Conservation (phyloP, 2,797 vertebrate species). For the Neosalanx taihuensis region DNA sequence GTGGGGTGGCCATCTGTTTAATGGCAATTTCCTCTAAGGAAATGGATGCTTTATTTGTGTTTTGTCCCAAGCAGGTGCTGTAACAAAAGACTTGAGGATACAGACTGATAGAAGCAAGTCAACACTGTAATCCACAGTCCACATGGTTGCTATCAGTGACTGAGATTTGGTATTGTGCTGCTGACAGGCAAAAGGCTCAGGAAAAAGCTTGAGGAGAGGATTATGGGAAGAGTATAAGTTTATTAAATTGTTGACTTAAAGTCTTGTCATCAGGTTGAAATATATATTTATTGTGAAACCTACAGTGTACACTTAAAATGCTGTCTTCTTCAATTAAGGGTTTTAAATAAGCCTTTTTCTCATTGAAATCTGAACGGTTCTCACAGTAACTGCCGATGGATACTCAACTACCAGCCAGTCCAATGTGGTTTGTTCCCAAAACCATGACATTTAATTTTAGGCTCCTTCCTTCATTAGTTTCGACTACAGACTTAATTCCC, state of each 20-base stretch:
- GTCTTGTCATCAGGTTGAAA: too few relatives aligned
- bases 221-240: too few relatives aligned
- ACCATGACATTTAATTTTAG: neutral
- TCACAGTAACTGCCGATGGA: too few relatives aligned
- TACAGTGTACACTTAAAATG: too few relatives aligned
- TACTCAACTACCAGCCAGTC: neutral
- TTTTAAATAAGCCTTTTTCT: too few relatives aligned
- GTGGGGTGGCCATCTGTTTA: slow-evolving; percentile 26
- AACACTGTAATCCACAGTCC: slow-evolving; percentile 17
- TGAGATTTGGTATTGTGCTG: neutral
- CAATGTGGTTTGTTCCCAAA: neutral
- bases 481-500: neutral
- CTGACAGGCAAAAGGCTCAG: too few relatives aligned
- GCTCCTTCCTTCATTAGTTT: neutral
- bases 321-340: too few relatives aligned
- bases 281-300: too few relatives aligned
- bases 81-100: slow-evolving; percentile 33
- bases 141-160: neutral
- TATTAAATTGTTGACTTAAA: too few relatives aligned
- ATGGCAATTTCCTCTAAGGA: slow-evolving; percentile 45
- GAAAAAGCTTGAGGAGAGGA: too few relatives aligned
- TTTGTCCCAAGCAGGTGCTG: neutral
- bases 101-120: slow-evolving; percentile 12
- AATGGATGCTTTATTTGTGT: slow-evolving; percentile 7
- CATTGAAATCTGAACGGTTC: neutral